Evolutionary conservation across 2,113 vertebrate species (phyloP).

Genomic region (Scophthalmus maximus): DNA sequence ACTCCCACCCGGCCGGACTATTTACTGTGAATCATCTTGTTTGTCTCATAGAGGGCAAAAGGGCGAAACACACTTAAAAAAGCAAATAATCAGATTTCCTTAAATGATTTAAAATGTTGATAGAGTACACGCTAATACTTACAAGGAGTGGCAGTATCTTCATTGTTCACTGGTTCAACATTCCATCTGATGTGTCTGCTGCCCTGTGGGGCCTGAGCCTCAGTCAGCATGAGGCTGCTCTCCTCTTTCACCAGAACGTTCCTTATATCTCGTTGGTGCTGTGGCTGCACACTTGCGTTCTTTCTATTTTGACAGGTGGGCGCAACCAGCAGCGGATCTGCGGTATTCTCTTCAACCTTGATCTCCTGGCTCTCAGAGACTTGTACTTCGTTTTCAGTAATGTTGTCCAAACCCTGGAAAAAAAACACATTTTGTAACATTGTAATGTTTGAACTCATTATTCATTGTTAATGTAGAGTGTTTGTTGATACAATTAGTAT

Average conservation of each 20-base stretch:
- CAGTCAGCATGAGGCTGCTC: slow-evolving; percentile 57
- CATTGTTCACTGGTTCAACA: slow-evolving; percentile 54
- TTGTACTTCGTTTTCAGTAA: slow-evolving; percentile 25
- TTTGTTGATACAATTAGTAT: neutral
- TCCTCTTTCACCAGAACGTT: slow-evolving; percentile 82
- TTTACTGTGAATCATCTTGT: no score
- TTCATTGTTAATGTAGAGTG: neutral
- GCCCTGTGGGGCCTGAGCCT: slow-evolving; percentile 43
- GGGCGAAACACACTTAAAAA: neutral
- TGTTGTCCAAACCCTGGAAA: slow-evolving; percentile 40
- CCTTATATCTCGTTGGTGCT: slow-evolving; percentile 62
- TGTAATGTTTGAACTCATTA: neutral
- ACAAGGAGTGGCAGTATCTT: slow-evolving; percentile 58
- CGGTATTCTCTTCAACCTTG: slow-evolving; percentile 70
- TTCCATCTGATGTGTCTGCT: slow-evolving; percentile 61
- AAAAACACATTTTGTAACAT: slow-evolving; percentile 7
- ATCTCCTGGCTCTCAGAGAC: slow-evolving; percentile 49
- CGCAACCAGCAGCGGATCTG: slow-evolving; percentile 16
- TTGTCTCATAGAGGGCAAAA: no score
- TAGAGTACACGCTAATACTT: slow-evolving; percentile 22
- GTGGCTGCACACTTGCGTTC: slow-evolving; percentile 29
- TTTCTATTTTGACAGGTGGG: slow-evolving; percentile 26
- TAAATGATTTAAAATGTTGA: neutral
- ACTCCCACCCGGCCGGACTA: no score
- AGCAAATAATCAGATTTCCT: neutral